phyloP scores from a whole-genome alignment of 1,140 invertebrate genomes.

The Cotesia glomerata region DNA sequence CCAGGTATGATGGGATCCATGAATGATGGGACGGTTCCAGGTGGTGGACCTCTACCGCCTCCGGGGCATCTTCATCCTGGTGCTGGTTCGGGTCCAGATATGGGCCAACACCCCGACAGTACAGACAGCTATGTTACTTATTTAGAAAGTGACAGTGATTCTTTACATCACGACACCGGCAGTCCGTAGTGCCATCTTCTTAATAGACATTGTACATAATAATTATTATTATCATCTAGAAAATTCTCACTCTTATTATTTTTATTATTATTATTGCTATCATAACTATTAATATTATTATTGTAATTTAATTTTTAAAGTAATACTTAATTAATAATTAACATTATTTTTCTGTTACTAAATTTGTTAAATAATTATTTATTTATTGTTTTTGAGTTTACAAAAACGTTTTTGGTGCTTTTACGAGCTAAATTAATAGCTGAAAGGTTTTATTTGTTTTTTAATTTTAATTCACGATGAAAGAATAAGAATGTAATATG shows the following conservation, averaged over 20 bases:
- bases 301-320: too few relatives aligned
- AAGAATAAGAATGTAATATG: constrained; percentile 22
- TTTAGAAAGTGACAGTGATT: constrained; percentile 79
- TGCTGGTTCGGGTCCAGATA: constrained; percentile 50
- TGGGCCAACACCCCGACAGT: constrained; percentile 77
- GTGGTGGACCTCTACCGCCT: constrained; percentile 57
- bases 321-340: too few relatives aligned
- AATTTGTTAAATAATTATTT: neutral
- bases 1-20: constrained; percentile 58
- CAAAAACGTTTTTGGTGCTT: too few relatives aligned
- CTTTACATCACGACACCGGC: constrained; percentile 67
- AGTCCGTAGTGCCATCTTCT: constrained; percentile 67
- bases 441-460: too few relatives aligned
- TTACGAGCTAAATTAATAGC: too few relatives aligned
- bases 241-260: neutral
- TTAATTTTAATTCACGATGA: neutral
- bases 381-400: too few relatives aligned
- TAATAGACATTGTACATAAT: constrained; percentile 46
- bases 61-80: constrained; percentile 68
- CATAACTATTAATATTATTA: too few relatives aligned
- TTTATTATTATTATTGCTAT: too few relatives aligned
- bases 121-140: constrained; percentile 90
- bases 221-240: neutral
- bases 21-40: constrained; percentile 52
- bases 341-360: neutral